These are phyloP conservation scores for Zaprionus davidi DNA, from an alignment of 1,140 invertebrate genomes.

Conservation along the genomic window DNA sequence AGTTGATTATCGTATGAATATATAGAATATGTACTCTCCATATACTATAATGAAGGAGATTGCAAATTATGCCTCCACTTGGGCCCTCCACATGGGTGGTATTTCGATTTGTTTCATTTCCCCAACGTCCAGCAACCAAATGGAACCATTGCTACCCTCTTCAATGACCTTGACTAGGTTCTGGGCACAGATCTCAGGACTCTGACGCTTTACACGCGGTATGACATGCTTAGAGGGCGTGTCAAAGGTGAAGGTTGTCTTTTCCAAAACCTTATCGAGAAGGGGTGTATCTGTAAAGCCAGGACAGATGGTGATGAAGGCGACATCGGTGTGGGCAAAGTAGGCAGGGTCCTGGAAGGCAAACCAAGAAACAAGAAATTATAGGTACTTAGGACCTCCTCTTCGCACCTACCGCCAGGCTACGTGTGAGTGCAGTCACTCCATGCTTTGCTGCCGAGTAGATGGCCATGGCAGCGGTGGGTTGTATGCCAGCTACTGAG, in stretches of 20 bases:
- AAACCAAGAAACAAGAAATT: neutral
- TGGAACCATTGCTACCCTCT: conserved; percentile 57
- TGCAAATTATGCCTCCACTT: conserved; percentile 13
- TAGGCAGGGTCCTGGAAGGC: conserved; percentile 51
- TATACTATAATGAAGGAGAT: neutral
- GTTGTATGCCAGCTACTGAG: conserved; percentile 86
- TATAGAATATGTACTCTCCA: neutral
- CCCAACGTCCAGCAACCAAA: conserved; percentile 62
- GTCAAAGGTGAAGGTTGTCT: conserved; percentile 53
- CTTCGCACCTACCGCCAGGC: conserved; percentile 49
- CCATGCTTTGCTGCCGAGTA: conserved; percentile 85
- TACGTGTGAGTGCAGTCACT: conserved; percentile 84
- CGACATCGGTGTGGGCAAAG: conserved; percentile 50
- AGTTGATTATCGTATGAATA: neutral
- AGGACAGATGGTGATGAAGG: conserved; percentile 74
- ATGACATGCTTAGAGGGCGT: conserved; percentile 46
- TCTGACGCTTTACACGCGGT: conserved; percentile 47
- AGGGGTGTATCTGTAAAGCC: conserved; percentile 70
- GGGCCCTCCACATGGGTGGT: conserved; percentile 52
- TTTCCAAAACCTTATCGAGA: conserved; percentile 49
- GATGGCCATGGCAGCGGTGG: conserved; percentile 67
- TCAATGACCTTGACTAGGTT: conserved; percentile 67
- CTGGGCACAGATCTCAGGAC: conserved; percentile 52
- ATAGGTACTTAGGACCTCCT: neutral
- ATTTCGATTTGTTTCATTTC: conserved; percentile 52